Conservation (phyloP, 1,140 invertebrate genomes). For the Bombyx mori region DNA sequence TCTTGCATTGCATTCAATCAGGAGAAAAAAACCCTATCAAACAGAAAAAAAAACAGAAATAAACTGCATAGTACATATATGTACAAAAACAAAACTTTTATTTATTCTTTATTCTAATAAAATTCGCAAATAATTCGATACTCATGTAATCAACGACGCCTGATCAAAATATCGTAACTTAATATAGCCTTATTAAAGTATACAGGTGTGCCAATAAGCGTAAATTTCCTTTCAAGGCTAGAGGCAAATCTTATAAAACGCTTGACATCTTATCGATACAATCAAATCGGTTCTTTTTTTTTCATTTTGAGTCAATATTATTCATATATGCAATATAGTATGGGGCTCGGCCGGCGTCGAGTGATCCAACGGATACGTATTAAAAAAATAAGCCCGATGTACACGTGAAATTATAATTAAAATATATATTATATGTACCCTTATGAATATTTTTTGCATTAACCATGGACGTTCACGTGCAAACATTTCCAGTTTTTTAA, state of each 20-base stretch:
- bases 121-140: too few relatives aligned
- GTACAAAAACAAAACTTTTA: too few relatives aligned
- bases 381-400: constrained; percentile 2
- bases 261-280: constrained; percentile 18
- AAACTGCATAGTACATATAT: too few relatives aligned
- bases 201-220: neutral
- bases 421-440: constrained; percentile 19
- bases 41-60: too few relatives aligned
- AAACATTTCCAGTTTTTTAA: constrained; percentile 39
- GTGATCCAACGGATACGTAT: constrained; percentile 6
- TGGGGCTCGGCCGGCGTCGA: constrained; percentile 5
- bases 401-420: constrained; percentile 46
- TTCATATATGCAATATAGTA: constrained; percentile 17
- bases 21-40: too few relatives aligned
- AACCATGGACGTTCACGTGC: constrained; percentile 21
- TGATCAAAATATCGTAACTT: too few relatives aligned
- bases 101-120: too few relatives aligned
- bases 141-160: too few relatives aligned
- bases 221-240: neutral
- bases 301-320: constrained; percentile 16
- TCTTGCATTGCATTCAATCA: too few relatives aligned
- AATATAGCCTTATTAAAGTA: too few relatives aligned
- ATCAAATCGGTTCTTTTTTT: constrained; percentile 13
- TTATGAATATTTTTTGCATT: constrained; percentile 53
- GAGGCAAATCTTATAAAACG: neutral